A percentile compares a stretch with the other conserved stretches of the same genome.
phyloP scores from a whole-genome alignment of 2,797 vertebrate genomes.

The Labeo calbasu region DNA sequence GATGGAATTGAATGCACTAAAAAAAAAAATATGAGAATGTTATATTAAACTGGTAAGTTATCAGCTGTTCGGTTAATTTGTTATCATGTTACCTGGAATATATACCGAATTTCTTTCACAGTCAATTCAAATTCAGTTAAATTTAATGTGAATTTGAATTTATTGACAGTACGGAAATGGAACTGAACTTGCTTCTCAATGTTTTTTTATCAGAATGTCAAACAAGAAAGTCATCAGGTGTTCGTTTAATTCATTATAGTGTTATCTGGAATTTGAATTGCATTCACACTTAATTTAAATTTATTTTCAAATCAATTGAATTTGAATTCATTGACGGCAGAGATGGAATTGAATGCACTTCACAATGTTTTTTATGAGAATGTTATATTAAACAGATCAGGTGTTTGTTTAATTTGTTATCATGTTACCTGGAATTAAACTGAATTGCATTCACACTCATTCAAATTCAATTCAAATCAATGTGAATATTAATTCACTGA shows the following conservation, averaged over 20 bases:
- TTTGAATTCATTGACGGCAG: neutral
- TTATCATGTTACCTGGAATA: too few relatives aligned
- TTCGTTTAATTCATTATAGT: neutral
- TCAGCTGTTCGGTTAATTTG: neutral
- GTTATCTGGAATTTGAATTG: neutral
- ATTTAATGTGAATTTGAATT: neutral
- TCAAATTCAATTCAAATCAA: constrained; percentile 6
- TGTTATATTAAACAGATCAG: neutral
- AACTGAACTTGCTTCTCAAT: neutral
- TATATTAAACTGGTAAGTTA: constrained; percentile 6
- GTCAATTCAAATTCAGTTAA: neutral
- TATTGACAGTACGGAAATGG: neutral
- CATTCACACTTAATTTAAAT: constrained; percentile 12
- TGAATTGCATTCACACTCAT: constrained; percentile 16
- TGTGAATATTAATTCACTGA: neutral
- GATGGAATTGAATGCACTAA: neutral
- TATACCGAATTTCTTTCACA: constrained; percentile 5
- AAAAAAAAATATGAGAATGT: neutral
- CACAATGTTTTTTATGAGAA: neutral
- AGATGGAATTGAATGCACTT: neutral
- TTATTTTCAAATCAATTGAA: neutral
- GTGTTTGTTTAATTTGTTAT: neutral
- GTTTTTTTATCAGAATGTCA: neutral
- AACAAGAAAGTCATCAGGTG: neutral
- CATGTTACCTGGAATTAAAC: neutral